Base-by-base conservation (phyloP, 2,113 vertebrate species). In the Microtus ochrogaster region DNA sequence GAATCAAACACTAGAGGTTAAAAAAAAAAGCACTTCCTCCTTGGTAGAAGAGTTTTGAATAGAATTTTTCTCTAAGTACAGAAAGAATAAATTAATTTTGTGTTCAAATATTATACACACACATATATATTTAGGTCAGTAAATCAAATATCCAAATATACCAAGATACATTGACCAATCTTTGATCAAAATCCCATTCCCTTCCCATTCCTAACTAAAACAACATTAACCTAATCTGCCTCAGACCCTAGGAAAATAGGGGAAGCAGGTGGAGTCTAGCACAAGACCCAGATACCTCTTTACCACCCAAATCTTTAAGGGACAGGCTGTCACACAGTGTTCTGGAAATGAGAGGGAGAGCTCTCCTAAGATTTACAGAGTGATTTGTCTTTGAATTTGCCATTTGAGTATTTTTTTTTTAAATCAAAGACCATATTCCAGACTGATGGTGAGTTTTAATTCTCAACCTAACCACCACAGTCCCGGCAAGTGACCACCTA, bases 11-110 rank as follows among this genome's bases (percentile, higher is more conserved):
- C 22, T 8, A 26, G 30, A 61, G 36, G 21, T n/a, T 39, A 41
- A 94, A 21, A 49, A 30, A 36, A 61, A 33, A 13, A 1, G 8
- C 7, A 22, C 19, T 30, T 70, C 68, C 49, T 86, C 87, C 19
- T 78, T 33, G 9, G 16, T 26, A 28, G 22, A 12, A 41, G 17
- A 10, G 2, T 19, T 52, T n/a, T 0, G 22, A 79, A 30, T 44
- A n/a, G 13, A 12, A 3, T 0, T 39, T 22, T 33, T 11, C 12
- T 0, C 7, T 47, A 68, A 21, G 33, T 3, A 1, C 21, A 41
- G 33, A 52, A 41, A 78, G 58, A 30, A 16, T 12, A 5, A 5
- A 24, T 74, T 82, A 6, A 61, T 81, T 89, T 66, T 66, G 5
- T 36, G 41, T 63, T 85, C 12, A 49, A 77, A 94, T 73, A 39